Evolutionary conservation across 2,888 invertebrate species (phyloP).

Genomic region (Ceratothoa steindachneri): DNA sequence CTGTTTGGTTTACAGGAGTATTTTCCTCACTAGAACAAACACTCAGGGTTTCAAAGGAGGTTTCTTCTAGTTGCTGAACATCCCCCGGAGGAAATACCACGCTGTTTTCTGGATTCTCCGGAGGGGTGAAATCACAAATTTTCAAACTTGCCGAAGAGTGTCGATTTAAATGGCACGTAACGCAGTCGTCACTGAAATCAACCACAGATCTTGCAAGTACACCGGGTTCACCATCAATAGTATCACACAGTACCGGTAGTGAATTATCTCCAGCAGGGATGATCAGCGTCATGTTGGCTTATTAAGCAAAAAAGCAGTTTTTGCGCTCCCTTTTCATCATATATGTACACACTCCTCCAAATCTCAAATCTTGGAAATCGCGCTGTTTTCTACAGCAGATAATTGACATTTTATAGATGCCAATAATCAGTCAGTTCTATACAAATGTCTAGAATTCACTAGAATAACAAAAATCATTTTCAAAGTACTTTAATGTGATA

Average conservation of each 20-base stretch:
- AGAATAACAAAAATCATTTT: too few species aligned
- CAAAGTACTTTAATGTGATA: too few species aligned
- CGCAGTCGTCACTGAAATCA: background rate
- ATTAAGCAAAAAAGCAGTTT: too few species aligned
- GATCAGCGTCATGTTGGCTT: background rate
- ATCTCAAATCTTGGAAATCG: too few species aligned
- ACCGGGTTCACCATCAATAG: constrained; percentile 26
- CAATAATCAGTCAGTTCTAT: too few species aligned
- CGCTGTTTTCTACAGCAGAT: too few species aligned
- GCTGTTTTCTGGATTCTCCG: background rate
- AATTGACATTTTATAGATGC: too few species aligned
- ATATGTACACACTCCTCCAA: too few species aligned
- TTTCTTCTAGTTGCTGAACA: background rate
- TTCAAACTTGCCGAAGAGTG: too few species aligned
- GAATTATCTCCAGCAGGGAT: background rate
- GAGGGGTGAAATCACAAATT: too few species aligned
- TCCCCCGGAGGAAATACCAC: background rate
- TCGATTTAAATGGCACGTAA: background rate
- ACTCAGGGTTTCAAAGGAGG: background rate
- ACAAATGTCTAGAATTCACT: too few species aligned
- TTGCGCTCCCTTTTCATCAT: too few species aligned
- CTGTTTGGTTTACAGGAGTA: background rate
- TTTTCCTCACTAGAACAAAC: background rate
- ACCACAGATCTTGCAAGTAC: constrained; percentile 28
- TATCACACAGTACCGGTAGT: constrained; percentile 18